These are phyloP conservation scores for Sarcophaga peregrina DNA, from an alignment of 1,140 invertebrate genomes.

Conservation along the genomic window DNA sequence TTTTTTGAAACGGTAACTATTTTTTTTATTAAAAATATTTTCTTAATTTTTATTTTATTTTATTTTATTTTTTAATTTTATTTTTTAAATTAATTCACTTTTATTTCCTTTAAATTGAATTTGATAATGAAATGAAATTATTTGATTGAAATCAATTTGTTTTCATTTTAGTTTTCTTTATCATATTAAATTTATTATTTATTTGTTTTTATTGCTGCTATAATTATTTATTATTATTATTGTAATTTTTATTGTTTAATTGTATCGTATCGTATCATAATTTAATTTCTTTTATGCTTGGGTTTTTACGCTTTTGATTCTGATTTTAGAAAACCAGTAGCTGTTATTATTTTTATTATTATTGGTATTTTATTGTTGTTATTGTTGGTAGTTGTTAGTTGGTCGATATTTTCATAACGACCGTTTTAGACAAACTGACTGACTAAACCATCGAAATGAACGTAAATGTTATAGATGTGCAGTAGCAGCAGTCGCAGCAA, in stretches of 20 bases:
- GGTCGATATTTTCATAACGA: constrained; percentile 31
- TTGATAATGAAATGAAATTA: not conserved
- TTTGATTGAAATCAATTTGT: not conserved
- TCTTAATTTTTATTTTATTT: constrained; percentile 28
- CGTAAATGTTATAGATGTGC: constrained; percentile 28
- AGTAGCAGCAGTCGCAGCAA: not conserved
- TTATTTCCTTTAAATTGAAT: constrained; percentile 33
- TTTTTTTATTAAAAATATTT: constrained; percentile 27
- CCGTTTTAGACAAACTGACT: constrained; percentile 40
- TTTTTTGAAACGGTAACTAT: constrained; percentile 10
- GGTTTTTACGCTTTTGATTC: too few relatives aligned
- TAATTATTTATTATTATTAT: not conserved
- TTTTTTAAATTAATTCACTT: constrained; percentile 3
- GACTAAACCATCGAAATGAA: constrained; percentile 29
- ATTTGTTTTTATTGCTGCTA: constrained; percentile 39
- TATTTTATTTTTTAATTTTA: constrained; percentile 7
- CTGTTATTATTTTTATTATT: not conserved
- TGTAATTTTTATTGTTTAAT: constrained; percentile 3
- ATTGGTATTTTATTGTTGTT: constrained; percentile 16
- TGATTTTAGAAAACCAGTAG: too few relatives aligned
- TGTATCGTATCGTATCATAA: not conserved
- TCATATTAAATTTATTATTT: constrained; percentile 29
- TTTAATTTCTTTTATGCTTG: not conserved
- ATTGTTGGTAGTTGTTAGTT: constrained; percentile 31
- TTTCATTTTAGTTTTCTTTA: constrained; percentile 1